Conservation (phyloP, 2,113 vertebrate species). For the Egretta garzetta region DNA sequence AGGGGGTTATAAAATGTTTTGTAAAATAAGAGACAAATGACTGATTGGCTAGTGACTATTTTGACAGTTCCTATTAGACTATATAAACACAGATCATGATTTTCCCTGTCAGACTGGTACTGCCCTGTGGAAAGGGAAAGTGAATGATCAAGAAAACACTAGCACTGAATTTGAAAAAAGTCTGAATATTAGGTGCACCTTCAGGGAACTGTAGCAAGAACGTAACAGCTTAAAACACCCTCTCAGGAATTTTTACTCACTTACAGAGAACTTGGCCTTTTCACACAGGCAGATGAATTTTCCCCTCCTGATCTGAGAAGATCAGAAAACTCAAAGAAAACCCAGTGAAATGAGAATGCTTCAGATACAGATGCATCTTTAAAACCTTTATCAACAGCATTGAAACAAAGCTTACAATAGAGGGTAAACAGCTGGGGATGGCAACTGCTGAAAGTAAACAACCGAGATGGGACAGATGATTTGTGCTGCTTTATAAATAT, state of each 20-base stretch:
- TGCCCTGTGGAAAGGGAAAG: neutral
- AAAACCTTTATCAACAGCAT: neutral
- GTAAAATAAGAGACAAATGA: neutral
- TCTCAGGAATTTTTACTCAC: neutral
- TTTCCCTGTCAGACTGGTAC: neutral
- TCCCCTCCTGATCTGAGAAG: neutral
- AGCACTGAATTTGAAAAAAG: neutral
- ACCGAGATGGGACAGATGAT: neutral
- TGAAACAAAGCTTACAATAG: neutral
- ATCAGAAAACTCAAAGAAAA: neutral
- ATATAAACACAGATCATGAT: slow-evolving; percentile 1
- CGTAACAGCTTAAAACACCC: neutral
- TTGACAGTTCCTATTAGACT: slow-evolving; percentile 23
- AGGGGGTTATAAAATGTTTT: neutral
- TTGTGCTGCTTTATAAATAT: neutral
- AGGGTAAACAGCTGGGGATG: neutral
- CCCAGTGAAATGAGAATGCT: neutral
- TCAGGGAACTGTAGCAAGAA: neutral
- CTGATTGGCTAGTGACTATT: neutral
- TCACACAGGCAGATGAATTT: neutral
- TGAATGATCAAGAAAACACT: neutral
- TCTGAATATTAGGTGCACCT: neutral
- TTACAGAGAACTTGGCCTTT: neutral
- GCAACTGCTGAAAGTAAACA: neutral
- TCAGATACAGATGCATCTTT: neutral